These are phyloP conservation scores for Hippocampus kuda DNA, from an alignment of 2,797 vertebrate genomes.

Conservation along the genomic window DNA sequence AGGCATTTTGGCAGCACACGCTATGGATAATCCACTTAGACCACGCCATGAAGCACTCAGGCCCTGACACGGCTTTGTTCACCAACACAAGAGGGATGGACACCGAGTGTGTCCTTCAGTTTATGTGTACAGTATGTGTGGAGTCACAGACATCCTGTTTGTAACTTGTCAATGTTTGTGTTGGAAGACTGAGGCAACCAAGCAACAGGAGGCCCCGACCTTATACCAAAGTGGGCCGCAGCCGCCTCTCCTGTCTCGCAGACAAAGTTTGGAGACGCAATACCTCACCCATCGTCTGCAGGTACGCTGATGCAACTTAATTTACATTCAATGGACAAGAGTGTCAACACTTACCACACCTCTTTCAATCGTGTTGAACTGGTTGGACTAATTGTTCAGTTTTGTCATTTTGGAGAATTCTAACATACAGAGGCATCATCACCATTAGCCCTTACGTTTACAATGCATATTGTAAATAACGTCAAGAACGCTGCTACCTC, in stretches of 20 bases:
- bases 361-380: not conserved
- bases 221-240: slow-evolving; percentile 70
- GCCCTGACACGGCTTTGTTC: slow-evolving; percentile 41
- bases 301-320: slow-evolving; percentile 56
- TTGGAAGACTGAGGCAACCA: slow-evolving; percentile 74
- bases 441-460: too few species aligned
- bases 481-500: too few species aligned
- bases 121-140: not conserved
- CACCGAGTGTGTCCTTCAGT: not conserved
- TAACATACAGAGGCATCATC: not conserved
- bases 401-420: not conserved
- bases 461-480: too few species aligned
- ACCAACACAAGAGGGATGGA: slow-evolving; percentile 11
- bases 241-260: slow-evolving; percentile 73
- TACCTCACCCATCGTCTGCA: slow-evolving; percentile 86
- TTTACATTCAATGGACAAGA: not conserved
- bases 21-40: slow-evolving; percentile 46
- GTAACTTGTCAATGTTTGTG: slow-evolving; percentile 34
- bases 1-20: slow-evolving; percentile 47
- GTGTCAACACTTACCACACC: not conserved
- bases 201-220: slow-evolving; percentile 71
- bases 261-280: slow-evolving; percentile 88
- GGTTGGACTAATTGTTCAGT: not conserved
- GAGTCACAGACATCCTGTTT: slow-evolving; percentile 5
- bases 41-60: slow-evolving; percentile 30